A percentile compares a stretch with the other conserved stretches of the same genome.
These are phyloP conservation scores for Trididemnum clinides DNA, from an alignment of 23 tunicate species.

Conservation along the genomic window DNA sequence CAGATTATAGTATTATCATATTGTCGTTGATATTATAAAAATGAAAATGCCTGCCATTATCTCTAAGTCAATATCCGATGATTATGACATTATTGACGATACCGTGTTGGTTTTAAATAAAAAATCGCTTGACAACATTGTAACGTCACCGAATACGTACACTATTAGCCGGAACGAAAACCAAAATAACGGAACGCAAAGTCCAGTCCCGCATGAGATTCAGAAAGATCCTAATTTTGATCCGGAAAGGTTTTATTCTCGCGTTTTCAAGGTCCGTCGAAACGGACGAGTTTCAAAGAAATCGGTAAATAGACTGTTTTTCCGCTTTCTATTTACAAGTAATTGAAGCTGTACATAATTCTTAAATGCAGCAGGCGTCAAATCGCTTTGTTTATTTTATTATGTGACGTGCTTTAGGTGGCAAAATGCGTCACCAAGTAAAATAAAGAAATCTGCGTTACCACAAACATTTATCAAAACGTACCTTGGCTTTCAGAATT, in stretches of 20 bases:
- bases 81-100: conserved; percentile 70
- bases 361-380: no score
- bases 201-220: neutral
- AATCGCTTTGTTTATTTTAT: no score
- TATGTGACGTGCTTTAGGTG: no score
- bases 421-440: no score
- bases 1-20: no score
- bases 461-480: no score
- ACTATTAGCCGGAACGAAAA: conserved; percentile 7
- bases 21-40: neutral
- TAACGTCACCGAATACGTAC: neutral
- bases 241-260: conserved; percentile 30
- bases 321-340: no score
- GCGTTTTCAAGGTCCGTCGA: conserved; percentile 28
- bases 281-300: conserved; percentile 56
- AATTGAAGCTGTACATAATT: no score
- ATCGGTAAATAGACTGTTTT: conserved; percentile 45
- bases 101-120: conserved; percentile 57
- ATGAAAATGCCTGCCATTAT: conserved; percentile 80
- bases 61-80: conserved; percentile 5
- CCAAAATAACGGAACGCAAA: conserved; percentile 29
- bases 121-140: conserved; percentile 30
- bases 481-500: no score
- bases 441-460: no score
- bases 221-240: neutral